Evolutionary conservation across 2,113 vertebrate genomes (phyloP).

Genomic region (Cyphomyrus discorhynchus): DNA sequence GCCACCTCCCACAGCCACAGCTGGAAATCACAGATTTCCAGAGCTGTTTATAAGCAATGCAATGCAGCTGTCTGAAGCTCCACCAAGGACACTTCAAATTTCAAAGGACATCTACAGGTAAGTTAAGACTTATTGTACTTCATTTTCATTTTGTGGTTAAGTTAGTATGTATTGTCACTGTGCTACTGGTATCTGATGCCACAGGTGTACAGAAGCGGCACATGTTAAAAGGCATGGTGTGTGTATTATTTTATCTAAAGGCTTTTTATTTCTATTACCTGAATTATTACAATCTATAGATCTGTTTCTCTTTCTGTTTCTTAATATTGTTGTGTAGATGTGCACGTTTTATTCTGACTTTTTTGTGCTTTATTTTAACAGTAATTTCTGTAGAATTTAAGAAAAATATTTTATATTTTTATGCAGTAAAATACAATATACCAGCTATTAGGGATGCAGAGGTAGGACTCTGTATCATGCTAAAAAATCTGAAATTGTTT

Average conservation of each 20-base stretch:
- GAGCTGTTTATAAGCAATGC: neutral
- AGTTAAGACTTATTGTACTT: neutral
- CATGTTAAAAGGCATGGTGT: neutral
- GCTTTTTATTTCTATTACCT: neutral
- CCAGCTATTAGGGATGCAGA: neutral
- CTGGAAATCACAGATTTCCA: neutral
- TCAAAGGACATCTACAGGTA: neutral
- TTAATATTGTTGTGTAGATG: neutral
- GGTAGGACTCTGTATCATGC: neutral
- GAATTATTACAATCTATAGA: neutral
- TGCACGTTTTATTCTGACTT: neutral
- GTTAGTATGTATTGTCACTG: neutral
- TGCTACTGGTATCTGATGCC: neutral
- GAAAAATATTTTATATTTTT: neutral
- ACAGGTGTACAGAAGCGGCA: neutral
- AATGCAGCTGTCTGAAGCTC: neutral
- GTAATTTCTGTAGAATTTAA: neutral
- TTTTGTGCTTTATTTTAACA: neutral
- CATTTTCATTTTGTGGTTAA: neutral
- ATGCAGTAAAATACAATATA: neutral
- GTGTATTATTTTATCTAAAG: neutral
- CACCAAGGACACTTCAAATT: neutral
- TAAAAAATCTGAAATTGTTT: neutral
- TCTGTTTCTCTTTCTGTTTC: neutral
- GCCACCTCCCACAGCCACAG: neutral